phyloP scores from a whole-genome alignment of 2,113 vertebrate species.

The Engystomops pustulosus region DNA sequence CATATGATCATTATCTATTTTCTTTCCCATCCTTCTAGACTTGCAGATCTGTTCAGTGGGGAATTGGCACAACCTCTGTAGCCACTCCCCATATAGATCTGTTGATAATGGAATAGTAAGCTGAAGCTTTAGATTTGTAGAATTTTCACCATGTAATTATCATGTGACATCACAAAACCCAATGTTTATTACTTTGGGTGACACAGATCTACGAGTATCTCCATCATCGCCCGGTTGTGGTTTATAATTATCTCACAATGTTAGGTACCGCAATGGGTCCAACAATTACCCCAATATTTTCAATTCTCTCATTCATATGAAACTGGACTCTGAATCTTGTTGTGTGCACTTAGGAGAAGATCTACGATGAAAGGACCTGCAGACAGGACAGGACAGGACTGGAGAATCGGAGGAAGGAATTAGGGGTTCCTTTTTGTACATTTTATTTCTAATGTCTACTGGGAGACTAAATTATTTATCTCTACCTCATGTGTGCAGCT shows the following conservation, averaged over 20 bases:
- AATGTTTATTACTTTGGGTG: no score
- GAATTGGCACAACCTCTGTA: no score
- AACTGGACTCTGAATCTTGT: slow-evolving; percentile 65
- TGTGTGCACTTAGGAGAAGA: slow-evolving; percentile 65
- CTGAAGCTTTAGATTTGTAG: no score
- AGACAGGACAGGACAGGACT: slow-evolving; percentile 71
- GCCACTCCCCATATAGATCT: no score
- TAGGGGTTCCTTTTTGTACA: slow-evolving; percentile 71
- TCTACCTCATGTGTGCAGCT: slow-evolving; percentile 99
- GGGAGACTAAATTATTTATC: slow-evolving; percentile 93
- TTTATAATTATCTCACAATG: neutral
- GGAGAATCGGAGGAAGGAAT: slow-evolving; percentile 71
- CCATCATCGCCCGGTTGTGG: neutral
- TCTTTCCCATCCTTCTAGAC: neutral
- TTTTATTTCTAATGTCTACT: slow-evolving; percentile 77
- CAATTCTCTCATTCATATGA: slow-evolving; percentile 23
- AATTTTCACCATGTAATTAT: no score
- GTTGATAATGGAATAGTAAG: no score
- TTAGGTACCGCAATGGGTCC: slow-evolving; percentile 15
- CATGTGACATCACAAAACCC: no score
- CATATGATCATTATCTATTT: neutral
- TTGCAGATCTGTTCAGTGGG: neutral
- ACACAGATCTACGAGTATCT: neutral
- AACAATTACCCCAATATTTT: neutral
- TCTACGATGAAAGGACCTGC: slow-evolving; percentile 65